Base-by-base conservation (phyloP, 2,113 vertebrate species). In the Nothocercus nigrocapillus region DNA sequence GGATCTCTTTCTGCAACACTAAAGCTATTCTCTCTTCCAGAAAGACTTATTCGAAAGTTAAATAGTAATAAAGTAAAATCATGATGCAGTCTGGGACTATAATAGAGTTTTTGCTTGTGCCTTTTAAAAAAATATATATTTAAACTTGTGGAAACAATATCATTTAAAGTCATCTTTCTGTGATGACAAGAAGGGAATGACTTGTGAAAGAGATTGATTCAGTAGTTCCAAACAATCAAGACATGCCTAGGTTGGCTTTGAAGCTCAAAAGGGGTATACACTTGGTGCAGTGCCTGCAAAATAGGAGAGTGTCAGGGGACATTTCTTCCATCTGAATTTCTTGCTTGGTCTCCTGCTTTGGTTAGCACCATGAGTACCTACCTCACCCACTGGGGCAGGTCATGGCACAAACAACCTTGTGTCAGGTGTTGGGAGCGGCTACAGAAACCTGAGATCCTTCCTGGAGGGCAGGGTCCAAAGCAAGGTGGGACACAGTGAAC, bases 11-110 rank as follows among this genome's bases (percentile, higher is more conserved):
- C 85, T 93, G 83, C 83, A 82, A 72, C 80, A 93, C 44, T 51
- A 90, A 75, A 44, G 18, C 62, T 84, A 54, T 82, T 86, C 62
- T 73, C 47, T 84, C n/a, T 92, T 92, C 77, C 58, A 58, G 66
- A 24, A 93, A 85, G 18, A 69, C 85, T 88, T 91, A 91, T 92
- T 89, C 95, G 72, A 82, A 95, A 96, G 75, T 95, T 94, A 93
- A 95, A 95, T 47, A 70, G 54, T 66, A 59, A 67, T 67, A 63
- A 95, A 93, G n/a, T 54, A 69, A 95, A 86, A 76, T 73, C 14
- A 9, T 62, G 70, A 84, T 76, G 62, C 34, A 69, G 40, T 45
- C 82, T 93, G 73, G 51, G 47, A 44, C 7, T 28, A 32, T 73
- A 94, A 90, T 30, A 63, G 77, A 49, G 49, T 53, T 89, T 58